phyloP scores from a whole-genome alignment of 2,888 invertebrate genomes.

The Acanthoscelides obtectus region DNA sequence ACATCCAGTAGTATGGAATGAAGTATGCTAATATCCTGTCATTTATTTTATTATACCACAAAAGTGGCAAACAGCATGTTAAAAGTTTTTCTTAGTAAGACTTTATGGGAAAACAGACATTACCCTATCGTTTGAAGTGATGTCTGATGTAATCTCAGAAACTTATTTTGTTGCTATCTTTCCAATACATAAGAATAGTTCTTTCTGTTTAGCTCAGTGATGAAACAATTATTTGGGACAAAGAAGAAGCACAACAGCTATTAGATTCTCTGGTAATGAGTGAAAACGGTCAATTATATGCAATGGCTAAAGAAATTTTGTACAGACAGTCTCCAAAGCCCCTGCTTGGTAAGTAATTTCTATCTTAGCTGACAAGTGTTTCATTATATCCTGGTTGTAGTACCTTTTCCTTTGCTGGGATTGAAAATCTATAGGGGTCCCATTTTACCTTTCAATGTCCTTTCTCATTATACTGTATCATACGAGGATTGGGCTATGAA shows the following conservation, averaged over 20 bases:
- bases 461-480: too few relatives aligned
- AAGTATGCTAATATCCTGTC: too few relatives aligned
- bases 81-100: not conserved
- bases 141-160: not conserved
- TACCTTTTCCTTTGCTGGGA: not conserved
- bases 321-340: slow-evolving; percentile 58
- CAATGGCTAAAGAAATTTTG: slow-evolving; percentile 70
- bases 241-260: slow-evolving; percentile 58
- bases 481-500: too few relatives aligned
- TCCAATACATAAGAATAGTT: slow-evolving; percentile 2
- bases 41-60: too few relatives aligned
- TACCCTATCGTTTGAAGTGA: not conserved
- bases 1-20: too few relatives aligned
- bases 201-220: slow-evolving; percentile 53
- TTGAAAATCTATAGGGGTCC: too few relatives aligned
- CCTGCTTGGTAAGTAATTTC: slow-evolving; percentile 41
- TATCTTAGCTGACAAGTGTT: too few relatives aligned
- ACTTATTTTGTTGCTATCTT: not conserved
- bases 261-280: slow-evolving; percentile 66
- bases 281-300: slow-evolving; percentile 75
- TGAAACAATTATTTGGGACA: slow-evolving; percentile 60
- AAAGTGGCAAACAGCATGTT: too few relatives aligned
- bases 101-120: not conserved
- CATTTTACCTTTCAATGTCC: too few relatives aligned
- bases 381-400: too few relatives aligned